Evolutionary conservation across 2,888 invertebrate species (phyloP).

Genomic region (Sphaerophoria rueppellii): DNA sequence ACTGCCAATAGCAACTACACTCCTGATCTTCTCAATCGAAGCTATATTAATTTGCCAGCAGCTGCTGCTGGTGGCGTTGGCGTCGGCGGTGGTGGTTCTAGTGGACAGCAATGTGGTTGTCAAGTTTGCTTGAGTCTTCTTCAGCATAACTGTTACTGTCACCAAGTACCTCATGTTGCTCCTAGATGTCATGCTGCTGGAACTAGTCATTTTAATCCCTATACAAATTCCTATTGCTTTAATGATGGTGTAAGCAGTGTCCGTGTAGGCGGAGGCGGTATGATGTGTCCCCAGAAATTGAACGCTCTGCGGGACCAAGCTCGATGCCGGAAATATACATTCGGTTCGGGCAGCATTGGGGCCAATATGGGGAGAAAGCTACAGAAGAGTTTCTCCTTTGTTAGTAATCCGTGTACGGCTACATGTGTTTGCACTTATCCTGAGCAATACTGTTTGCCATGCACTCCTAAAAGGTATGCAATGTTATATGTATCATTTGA

Average conservation of each 20-base stretch:
- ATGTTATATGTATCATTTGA: neutral
- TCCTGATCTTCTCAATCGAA: slow-evolving; percentile 81
- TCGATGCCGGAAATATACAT: slow-evolving; percentile 75
- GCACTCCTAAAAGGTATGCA: slow-evolving; percentile 71
- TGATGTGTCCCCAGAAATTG: slow-evolving; percentile 58
- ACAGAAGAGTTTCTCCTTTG: slow-evolving; percentile 81
- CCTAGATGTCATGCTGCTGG: slow-evolving; percentile 57
- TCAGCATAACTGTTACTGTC: slow-evolving; percentile 71
- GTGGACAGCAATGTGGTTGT: slow-evolving; percentile 74
- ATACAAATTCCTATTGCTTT: slow-evolving; percentile 63
- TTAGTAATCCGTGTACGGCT: slow-evolving; percentile 80
- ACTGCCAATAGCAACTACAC: slow-evolving; percentile 76
- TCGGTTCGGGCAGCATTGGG: slow-evolving; percentile 79
- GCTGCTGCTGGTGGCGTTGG: slow-evolving; percentile 75
- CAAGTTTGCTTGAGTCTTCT: slow-evolving; percentile 64
- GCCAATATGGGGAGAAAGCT: slow-evolving; percentile 80
- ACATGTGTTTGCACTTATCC: slow-evolving; percentile 79
- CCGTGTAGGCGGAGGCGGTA: neutral
- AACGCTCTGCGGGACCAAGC: slow-evolving; percentile 48
- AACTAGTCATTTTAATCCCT: slow-evolving; percentile 60
- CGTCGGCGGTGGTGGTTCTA: slow-evolving; percentile 76
- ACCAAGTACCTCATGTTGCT: slow-evolving; percentile 67
- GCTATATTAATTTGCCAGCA: slow-evolving; percentile 80
- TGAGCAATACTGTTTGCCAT: slow-evolving; percentile 72
- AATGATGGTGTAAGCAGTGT: slow-evolving; percentile 28